Evolutionary conservation across 2,113 vertebrate species (phyloP), one percentile per base, ranked within the genome.

Genomic region (Barbus barbus): DNA sequence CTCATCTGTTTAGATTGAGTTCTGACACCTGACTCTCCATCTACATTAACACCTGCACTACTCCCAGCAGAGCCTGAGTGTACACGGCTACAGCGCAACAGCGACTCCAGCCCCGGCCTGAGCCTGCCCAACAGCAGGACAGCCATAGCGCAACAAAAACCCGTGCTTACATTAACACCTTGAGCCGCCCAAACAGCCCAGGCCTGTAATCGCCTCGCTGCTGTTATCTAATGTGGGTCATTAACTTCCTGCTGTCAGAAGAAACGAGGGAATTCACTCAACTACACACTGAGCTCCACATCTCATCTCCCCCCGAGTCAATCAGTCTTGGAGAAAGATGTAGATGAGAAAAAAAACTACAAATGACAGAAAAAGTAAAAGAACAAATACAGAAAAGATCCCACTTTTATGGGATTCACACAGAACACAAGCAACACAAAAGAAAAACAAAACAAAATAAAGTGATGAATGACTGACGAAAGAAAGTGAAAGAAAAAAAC

Each of bases 191-290:
- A 51, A 38, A 71, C 63, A 71, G 79, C 41, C 79, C 63, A 51
- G 28, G 63, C 44, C 46, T 53, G 63, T 71, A 81, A 81, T 81
- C 79, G 79, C 61, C 60, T 48, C 41, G 9, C 74, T 31, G 58
- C 74, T 48, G 24, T 77, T 84, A 56, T 58, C 63, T 77, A 79
- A 84, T 84, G 61, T 60, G 61, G 46, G 65, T 84, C 76, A 72
- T 79, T 84, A 79, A 78, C 75, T 79, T 84, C 83, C 76, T 56
- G 80, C 83, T 71, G 61, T 51, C 77, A 79, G 67, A 71, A 78
- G 38, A 79, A 78, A 41, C 76, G 38, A 69, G 74, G 83, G 83
- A 84, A 78, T 63, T 78, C 48, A 56, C 61, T 69, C 44, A 63
- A 13, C 53, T 31, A 9, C 82, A 28, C 24, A 26, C 58, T 24